Percentiles rank a stretch among this genome's conserved stretches.
Evolutionary conservation across 30 jellyfish, hydroid and myxozoan species (phyloP).

Genomic region (Aurelia sp.): DNA sequence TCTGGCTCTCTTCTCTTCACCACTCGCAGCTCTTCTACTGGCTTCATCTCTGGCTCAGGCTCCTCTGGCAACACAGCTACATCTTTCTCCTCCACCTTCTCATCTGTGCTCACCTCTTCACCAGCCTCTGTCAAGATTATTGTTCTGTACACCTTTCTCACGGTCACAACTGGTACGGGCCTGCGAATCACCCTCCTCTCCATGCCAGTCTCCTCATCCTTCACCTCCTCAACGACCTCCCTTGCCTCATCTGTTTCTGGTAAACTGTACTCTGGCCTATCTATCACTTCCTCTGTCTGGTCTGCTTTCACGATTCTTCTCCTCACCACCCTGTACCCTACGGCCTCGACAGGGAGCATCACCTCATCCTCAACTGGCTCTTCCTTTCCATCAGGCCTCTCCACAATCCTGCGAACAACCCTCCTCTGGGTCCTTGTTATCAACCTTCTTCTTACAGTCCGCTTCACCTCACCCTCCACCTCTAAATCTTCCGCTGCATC

Average conservation of each 20-base stretch:
- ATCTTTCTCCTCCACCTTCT: slow-evolving; percentile 53
- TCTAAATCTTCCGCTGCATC: slow-evolving; percentile 65
- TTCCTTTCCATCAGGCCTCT: slow-evolving; percentile 32
- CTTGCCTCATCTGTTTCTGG: slow-evolving; percentile 66
- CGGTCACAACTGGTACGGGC: slow-evolving; percentile 88
- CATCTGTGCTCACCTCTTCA: slow-evolving; percentile 45
- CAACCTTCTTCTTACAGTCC: slow-evolving; percentile 76
- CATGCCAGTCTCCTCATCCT: slow-evolving; percentile 41
- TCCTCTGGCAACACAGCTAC: slow-evolving; percentile 16
- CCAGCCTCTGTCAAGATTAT: slow-evolving; percentile 48
- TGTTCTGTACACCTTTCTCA: slow-evolving; percentile 83
- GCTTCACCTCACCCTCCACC: slow-evolving; percentile 68
- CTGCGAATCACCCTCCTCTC: slow-evolving; percentile 78
- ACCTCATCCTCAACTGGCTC: slow-evolving; percentile 56
- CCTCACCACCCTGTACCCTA: slow-evolving; percentile 44
- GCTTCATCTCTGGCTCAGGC: not conserved
- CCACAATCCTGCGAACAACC: slow-evolving; percentile 75
- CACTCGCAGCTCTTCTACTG: slow-evolving; percentile 47
- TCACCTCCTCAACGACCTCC: slow-evolving; percentile 60
- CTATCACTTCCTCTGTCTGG: slow-evolving; percentile 34
- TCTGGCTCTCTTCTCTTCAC: slow-evolving; percentile 34
- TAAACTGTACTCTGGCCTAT: slow-evolving; percentile 67
- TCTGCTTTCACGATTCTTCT: slow-evolving; percentile 57
- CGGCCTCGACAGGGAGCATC: slow-evolving; percentile 55
- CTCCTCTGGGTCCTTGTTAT: slow-evolving; percentile 71